phyloP scores from a whole-genome alignment of 2,888 invertebrate species.

The Oscheius myriophilus region DNA sequence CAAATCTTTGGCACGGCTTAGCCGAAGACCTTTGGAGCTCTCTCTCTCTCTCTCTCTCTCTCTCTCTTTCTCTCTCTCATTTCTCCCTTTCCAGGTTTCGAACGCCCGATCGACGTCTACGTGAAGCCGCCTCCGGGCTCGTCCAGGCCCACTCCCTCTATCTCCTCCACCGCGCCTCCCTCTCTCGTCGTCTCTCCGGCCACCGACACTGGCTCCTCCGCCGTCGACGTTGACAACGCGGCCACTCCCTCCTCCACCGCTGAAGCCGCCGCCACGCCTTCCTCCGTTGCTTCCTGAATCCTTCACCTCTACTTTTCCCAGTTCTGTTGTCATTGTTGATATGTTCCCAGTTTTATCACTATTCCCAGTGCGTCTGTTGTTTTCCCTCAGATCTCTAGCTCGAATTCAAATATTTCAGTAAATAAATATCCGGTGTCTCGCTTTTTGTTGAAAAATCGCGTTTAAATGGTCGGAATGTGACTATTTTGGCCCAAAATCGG shows the following conservation, averaged over 20 bases:
- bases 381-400: too few relatives aligned
- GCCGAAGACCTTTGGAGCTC: too few relatives aligned
- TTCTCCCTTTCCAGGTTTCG: constrained; percentile 43
- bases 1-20: too few relatives aligned
- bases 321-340: constrained; percentile 3
- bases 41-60: too few relatives aligned
- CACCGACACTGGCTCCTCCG: not conserved
- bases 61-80: too few relatives aligned
- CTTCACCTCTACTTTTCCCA: not conserved
- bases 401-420: too few relatives aligned
- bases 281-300: not conserved
- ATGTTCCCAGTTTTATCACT: too few relatives aligned
- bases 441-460: too few relatives aligned
- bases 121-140: constrained; percentile 33
- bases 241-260: not conserved
- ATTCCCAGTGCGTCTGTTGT: too few relatives aligned
- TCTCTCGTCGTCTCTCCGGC: constrained; percentile 5
- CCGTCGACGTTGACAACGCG: not conserved
- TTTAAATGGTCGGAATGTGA: too few relatives aligned
- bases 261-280: not conserved
- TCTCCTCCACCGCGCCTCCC: not conserved
- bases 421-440: too few relatives aligned
- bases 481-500: too few relatives aligned
- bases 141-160: not conserved
- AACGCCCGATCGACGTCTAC: constrained; percentile 55